Percentiles rank a stretch among this genome's conserved stretches.
Evolutionary conservation across 2,888 invertebrate species (phyloP).

Genomic region (Machimus rusticus): DNA sequence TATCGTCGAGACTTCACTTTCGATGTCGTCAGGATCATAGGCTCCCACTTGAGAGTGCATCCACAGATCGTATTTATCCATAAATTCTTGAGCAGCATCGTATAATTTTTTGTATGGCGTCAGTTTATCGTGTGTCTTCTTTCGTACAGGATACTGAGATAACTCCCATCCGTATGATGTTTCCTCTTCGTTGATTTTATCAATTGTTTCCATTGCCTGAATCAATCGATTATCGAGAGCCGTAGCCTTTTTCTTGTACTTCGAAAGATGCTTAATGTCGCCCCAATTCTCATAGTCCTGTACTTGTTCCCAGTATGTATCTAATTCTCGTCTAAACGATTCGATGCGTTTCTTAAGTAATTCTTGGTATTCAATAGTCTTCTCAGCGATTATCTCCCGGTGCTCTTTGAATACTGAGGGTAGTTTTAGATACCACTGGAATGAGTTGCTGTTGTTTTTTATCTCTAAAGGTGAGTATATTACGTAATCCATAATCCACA

Average conservation of each 20-base stretch:
- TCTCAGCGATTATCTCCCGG: slow-evolving; percentile 78
- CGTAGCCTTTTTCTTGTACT: slow-evolving; percentile 83
- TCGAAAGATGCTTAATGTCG: slow-evolving; percentile 80
- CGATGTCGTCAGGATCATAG: slow-evolving; percentile 88
- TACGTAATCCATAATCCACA: slow-evolving; percentile 85
- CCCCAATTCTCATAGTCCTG: slow-evolving; percentile 89
- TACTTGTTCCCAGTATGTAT: slow-evolving; percentile 78
- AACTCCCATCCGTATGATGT: slow-evolving; percentile 85
- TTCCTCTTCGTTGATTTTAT: slow-evolving; percentile 92
- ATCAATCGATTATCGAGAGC: slow-evolving; percentile 71
- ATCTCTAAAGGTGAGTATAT: slow-evolving; percentile 83
- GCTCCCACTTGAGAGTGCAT: slow-evolving; percentile 83
- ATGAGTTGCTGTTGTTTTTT: slow-evolving; percentile 86
- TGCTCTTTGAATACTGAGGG: slow-evolving; percentile 84
- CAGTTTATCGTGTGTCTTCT: slow-evolving; percentile 78
- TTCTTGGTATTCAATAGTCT: slow-evolving; percentile 87
- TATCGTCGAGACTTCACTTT: slow-evolving; percentile 63
- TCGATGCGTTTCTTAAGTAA: slow-evolving; percentile 78
- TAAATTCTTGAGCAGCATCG: slow-evolving; percentile 87
- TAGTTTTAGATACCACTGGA: slow-evolving; percentile 87
- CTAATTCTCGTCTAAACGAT: slow-evolving; percentile 83
- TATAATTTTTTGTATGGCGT: slow-evolving; percentile 87
- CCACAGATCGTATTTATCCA: slow-evolving; percentile 84
- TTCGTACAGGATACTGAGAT: slow-evolving; percentile 87
- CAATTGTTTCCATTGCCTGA: slow-evolving; percentile 82